These are phyloP conservation scores for Chromis chromis DNA, from an alignment of 2,797 vertebrate species.

Conservation along the genomic window DNA sequence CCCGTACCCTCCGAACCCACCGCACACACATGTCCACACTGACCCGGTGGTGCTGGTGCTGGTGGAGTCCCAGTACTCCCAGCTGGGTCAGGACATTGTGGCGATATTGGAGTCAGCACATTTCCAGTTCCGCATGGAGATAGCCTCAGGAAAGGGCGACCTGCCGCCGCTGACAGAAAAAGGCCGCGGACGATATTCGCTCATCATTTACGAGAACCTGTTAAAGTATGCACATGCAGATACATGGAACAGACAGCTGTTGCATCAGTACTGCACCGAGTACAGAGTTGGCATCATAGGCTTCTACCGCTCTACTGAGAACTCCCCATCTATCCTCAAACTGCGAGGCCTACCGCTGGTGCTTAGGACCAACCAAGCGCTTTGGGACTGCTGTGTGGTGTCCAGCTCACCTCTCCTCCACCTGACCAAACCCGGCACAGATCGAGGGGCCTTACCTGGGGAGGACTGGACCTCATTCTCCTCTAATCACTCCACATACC, in stretches of 20 bases:
- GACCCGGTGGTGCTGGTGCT: conserved; percentile 91
- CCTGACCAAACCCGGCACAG: conserved; percentile 90
- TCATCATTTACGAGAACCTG: conserved; percentile 96
- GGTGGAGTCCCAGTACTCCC: conserved; percentile 97
- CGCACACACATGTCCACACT: conserved; percentile 86
- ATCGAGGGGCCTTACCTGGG: conserved; percentile 90
- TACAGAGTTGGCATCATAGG: conserved; percentile 96
- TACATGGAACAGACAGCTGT: conserved; percentile 94
- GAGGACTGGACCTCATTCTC: conserved; percentile 97
- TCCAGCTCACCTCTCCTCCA: conserved; percentile 91
- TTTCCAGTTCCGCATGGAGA: conserved; percentile 94
- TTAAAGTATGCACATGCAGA: conserved; percentile 95
- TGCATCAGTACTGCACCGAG: conserved; percentile 97
- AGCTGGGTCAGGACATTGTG: conserved; percentile 95
- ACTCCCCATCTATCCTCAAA: conserved; percentile 88
- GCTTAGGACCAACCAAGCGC: conserved; percentile 91
- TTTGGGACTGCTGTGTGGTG: conserved; percentile 92
- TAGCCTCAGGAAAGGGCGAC: conserved; percentile 94
- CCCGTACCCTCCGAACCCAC: conserved; percentile 89
- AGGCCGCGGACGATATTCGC: conserved; percentile 90
- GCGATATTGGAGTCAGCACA: conserved; percentile 94
- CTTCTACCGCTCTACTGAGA: conserved; percentile 97
- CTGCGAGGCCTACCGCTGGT: conserved; percentile 91
- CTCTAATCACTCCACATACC: conserved; percentile 95
- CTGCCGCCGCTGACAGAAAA: conserved; percentile 93